Evolutionary conservation across 2,797 vertebrate genomes (phyloP).

Genomic region (Tragelaphus oryx): DNA sequence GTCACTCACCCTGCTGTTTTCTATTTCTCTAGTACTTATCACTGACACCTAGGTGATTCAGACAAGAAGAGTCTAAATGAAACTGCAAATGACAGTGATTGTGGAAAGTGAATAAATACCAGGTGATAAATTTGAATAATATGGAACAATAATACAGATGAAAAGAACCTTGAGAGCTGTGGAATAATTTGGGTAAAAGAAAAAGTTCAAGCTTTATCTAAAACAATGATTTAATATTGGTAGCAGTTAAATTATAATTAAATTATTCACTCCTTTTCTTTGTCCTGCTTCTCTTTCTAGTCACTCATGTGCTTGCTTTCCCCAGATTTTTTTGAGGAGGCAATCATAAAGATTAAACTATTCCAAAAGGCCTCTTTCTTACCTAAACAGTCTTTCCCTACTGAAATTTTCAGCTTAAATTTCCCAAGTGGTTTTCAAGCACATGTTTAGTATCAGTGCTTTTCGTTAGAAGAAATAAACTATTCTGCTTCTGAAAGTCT

Average conservation of each 20-base stretch:
- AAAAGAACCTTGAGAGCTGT: constrained; percentile 4
- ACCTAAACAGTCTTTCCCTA: not conserved
- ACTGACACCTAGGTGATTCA: constrained; percentile 23
- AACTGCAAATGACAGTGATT: constrained; percentile 13
- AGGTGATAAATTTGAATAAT: constrained; percentile 20
- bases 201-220: constrained; percentile 1
- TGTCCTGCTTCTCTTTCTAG: not conserved
- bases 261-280: constrained; percentile 2
- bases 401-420: constrained; percentile 46
- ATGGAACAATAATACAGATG: not conserved
- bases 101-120: constrained; percentile 34
- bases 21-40: constrained; percentile 35
- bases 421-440: constrained; percentile 40
- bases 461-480: constrained; percentile 41
- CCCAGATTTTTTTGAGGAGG: constrained; percentile 38
- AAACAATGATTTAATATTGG: constrained; percentile 24
- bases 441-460: not conserved
- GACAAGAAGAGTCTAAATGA: constrained; percentile 16
- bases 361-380: constrained; percentile 38
- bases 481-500: not conserved
- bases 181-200: constrained; percentile 48
- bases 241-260: constrained; percentile 10
- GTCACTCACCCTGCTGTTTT: constrained; percentile 42
- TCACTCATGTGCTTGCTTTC: not conserved
- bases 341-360: not conserved